Conservation (phyloP, 2,797 vertebrate species). For the Alcedo atthis region DNA sequence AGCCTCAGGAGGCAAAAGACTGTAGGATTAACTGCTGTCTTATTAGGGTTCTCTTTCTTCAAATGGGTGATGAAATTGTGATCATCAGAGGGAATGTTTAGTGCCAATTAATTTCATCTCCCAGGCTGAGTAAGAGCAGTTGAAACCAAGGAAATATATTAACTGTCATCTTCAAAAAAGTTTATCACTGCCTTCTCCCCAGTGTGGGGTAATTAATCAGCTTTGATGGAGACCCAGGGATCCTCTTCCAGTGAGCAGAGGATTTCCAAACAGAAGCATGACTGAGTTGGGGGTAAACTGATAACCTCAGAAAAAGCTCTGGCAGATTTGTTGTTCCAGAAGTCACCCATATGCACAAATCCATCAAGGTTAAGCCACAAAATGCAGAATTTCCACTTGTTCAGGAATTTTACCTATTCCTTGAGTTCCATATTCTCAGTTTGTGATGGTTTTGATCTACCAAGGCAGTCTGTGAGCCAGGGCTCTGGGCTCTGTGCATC, state of each 20-base stretch:
- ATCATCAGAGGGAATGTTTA: neutral
- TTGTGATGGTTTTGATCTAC: neutral
- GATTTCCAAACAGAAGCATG: neutral
- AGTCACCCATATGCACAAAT: neutral
- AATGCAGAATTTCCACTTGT: neutral
- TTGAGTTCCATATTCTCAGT: neutral
- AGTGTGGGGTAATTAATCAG: constrained; percentile 4
- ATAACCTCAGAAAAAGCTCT: neutral
- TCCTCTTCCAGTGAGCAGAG: neutral
- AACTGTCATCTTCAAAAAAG: neutral
- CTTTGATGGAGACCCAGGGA: neutral
- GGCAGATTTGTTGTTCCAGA: neutral
- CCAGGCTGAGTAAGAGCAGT: neutral
- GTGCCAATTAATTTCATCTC: neutral
- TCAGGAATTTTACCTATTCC: neutral
- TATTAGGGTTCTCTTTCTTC: neutral
- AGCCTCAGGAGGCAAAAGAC: neutral
- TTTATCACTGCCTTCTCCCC: neutral
- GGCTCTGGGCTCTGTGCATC: neutral
- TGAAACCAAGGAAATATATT: neutral
- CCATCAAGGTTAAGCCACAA: neutral
- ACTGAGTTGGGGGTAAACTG: neutral
- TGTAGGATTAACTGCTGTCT: neutral
- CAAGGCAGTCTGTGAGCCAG: neutral
- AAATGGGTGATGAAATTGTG: neutral